phyloP scores from a whole-genome alignment of 2,888 invertebrate species.

The Ecliptopera silaceata region DNA sequence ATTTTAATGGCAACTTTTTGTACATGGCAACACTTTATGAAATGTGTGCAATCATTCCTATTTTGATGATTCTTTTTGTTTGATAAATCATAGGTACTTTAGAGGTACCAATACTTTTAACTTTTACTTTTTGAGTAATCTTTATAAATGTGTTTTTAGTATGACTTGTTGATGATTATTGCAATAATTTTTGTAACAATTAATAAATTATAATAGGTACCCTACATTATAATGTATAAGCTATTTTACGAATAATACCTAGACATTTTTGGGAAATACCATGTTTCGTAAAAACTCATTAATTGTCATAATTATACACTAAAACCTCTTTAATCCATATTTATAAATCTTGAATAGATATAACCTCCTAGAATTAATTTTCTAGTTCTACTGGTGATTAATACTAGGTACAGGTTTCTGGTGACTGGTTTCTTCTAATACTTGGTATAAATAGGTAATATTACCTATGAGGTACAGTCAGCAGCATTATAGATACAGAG shows the following conservation, averaged over 20 bases:
- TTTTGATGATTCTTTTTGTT: no score
- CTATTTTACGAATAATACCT: not conserved
- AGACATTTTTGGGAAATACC: not conserved
- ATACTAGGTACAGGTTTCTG: not conserved
- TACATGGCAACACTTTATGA: no score
- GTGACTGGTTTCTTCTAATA: slow-evolving; percentile 6
- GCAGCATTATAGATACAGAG: not conserved
- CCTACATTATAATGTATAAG: no score
- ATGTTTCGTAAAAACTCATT: not conserved
- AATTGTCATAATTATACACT: slow-evolving; percentile 6
- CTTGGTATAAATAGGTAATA: not conserved
- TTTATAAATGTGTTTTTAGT: no score
- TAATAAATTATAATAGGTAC: no score
- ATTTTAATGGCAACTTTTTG: no score
- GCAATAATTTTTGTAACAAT: no score
- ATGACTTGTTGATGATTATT: no score
- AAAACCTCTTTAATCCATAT: not conserved
- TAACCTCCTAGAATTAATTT: slow-evolving; percentile 11
- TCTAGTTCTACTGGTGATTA: not conserved
- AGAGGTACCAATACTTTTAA: no score
- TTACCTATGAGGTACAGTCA: not conserved
- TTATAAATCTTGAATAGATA: not conserved
- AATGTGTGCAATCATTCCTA: no score
- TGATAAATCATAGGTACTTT: no score
- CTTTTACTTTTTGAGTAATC: no score